Evolutionary conservation across 2,797 vertebrate genomes (phyloP), one percentile per base, ranked within the genome.

Genomic region (Poeciliopsis paucimaculata): DNA sequence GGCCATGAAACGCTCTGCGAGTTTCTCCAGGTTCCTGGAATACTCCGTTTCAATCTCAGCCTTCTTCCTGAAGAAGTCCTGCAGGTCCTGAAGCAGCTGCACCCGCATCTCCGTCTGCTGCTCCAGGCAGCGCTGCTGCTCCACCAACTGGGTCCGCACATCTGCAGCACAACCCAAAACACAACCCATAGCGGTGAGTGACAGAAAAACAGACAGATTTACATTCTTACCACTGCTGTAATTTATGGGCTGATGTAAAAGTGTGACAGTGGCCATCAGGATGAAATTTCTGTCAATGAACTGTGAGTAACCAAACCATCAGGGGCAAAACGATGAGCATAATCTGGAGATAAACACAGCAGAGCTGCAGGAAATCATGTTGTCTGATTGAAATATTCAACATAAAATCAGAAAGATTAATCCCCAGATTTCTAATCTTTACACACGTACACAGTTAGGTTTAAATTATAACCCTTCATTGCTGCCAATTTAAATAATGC

Each of bases 41-140:
- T 99, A 99, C 60, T 99, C 98, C 0, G 97, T 98, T 90, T 99
- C 98, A 78, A 99, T 99, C 95, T 99, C 98, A 0, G 98, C 94
- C 92, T 99, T 99, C 93, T 99, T 99, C 80, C 98, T 96, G 96
- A 99, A 99, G 96, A 99, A 99, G 93, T 99, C 98, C 93, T 99
- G 98, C 83, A 99, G 96, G 92, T 99, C 98, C 94, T 99, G 98
- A 34, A 99, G 97, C 83, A 99, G 97, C 87, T 99, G 98, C 73
- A 98, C 97, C 75, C 98, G 94, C 97, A 99, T 98, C 93, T 99
- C 98, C 0, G 98, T 99, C 95, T 99, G 98, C 94, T 99, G 98
- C 93, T 99, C 98, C 92, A 99, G 94, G 88, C 98, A 99, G 91
- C 99, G 98, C 91, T 98, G 97, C 89, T 99, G 98, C 90, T 99